phyloP scores from a whole-genome alignment of 2,113 vertebrate species.

The Mustela lutreola region DNA sequence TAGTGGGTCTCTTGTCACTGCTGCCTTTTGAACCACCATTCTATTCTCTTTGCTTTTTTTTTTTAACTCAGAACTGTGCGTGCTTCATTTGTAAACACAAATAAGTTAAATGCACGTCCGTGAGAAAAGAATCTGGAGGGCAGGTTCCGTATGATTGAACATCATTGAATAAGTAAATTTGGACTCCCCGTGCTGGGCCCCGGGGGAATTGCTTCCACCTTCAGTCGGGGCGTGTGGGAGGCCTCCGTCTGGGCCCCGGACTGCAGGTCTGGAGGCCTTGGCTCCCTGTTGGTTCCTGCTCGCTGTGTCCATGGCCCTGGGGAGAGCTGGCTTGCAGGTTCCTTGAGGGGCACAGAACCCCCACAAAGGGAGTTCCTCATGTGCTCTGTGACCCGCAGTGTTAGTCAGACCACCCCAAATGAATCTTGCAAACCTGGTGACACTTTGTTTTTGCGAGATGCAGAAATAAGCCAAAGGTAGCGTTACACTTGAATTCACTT shows the following conservation, averaged over 20 bases:
- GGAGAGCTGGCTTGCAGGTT: fast-evolving
- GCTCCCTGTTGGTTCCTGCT: neutral
- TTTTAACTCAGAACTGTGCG: neutral
- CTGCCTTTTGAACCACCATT: neutral
- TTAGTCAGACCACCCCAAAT: neutral
- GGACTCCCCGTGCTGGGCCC: fast-evolving
- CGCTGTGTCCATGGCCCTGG: neutral
- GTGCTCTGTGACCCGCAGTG: neutral
- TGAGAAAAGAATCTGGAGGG: neutral
- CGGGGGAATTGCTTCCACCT: neutral
- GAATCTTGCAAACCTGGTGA: neutral
- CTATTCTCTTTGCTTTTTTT: neutral
- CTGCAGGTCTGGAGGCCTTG: fast-evolving
- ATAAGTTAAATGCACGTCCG: fast-evolving
- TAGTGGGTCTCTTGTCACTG: neutral
- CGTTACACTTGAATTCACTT: fast-evolving
- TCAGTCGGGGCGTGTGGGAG: fast-evolving
- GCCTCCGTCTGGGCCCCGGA: neutral
- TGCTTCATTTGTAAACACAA: neutral
- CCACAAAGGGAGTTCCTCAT: neutral
- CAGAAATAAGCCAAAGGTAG: neutral
- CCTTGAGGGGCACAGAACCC: neutral
- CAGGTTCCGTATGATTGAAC: fast-evolving
- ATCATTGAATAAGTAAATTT: neutral
- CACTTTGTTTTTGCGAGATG: neutral